Percentiles rank a stretch among this genome's conserved stretches.
These are phyloP conservation scores for Hypanus sabinus DNA, from an alignment of 2,113 vertebrate genomes.

Conservation along the genomic window DNA sequence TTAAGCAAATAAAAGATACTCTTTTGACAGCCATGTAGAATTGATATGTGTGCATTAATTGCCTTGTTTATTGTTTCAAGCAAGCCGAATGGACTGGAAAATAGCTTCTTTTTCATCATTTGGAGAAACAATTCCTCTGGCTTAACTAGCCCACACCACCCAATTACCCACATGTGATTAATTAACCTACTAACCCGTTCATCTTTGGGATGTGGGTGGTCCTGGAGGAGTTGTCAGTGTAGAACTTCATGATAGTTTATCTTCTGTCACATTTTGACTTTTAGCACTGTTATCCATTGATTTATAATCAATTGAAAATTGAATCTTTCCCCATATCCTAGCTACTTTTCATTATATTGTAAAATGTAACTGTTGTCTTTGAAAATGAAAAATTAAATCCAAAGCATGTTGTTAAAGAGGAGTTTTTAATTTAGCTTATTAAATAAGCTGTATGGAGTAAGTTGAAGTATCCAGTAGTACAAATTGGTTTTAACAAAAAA, in stretches of 20 bases:
- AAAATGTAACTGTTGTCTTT: neutral
- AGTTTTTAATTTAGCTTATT: neutral
- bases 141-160: no score
- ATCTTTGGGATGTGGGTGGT: no score
- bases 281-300: neutral
- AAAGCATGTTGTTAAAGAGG: neutral
- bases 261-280: neutral
- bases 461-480: neutral
- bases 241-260: neutral
- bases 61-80: neutral
- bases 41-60: neutral
- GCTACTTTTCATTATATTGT: neutral
- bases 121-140: no score
- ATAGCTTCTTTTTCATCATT: neutral
- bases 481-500: neutral
- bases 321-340: neutral
- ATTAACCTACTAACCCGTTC: no score
- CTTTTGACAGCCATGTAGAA: neutral
- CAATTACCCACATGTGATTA: no score
- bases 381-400: neutral
- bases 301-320: neutral
- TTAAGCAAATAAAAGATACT: neutral
- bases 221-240: no score
- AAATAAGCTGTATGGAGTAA: neutral
- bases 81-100: neutral